Base-by-base conservation (phyloP, 2,797 vertebrate species). In the Myiotriccus ornatus region DNA sequence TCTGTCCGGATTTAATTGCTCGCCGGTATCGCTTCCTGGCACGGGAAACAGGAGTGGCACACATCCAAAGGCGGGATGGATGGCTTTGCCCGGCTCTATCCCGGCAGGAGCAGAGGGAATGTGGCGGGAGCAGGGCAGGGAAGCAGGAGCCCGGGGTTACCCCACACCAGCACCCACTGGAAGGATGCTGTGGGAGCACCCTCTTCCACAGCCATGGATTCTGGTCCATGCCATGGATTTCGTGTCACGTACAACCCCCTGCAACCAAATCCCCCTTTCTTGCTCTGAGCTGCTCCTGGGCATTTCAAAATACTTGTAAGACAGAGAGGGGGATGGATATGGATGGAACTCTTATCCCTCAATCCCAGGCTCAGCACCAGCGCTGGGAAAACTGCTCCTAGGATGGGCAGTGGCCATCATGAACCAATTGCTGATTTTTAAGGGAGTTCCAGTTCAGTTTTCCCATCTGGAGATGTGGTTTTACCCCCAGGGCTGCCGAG, bases 401-500 rank as follows among this genome's bases (percentile, higher is more conserved):
- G 63, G 37, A 30, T 4, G 28, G 52, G 49, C 30, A 43, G 69
- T 1, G 0, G 19, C n/a, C 0, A 0, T 30, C 1, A 0, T 0
- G 0, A 9, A 32, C 9, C 24, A 76, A 23, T 3, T 25, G 12
- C 19, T 34, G 24, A 6, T 70, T 84, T 84, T 63, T 41, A 50
- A 7, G 27, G 22, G 55, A 60, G 27, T 23, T 22, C 24, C 19
- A 52, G 25, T 23, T 35, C 28, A 18, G 34, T 37, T 69, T 44
- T 57, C 39, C 23, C 4, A 1, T 30, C 27, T 18, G 60, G 52
- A 85, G 28, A 35, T 4, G 35, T 25, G 68, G 1, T 18, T 74
- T 86, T 63, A 23, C 34, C 69, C 34, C 18, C 2, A 3, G 37
- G 49, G 74, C 47, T 22, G 43, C 35, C 10, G 50, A 59, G 60